Base-by-base conservation (phyloP, 2,888 invertebrate genomes). In the Eilema griseolum region DNA sequence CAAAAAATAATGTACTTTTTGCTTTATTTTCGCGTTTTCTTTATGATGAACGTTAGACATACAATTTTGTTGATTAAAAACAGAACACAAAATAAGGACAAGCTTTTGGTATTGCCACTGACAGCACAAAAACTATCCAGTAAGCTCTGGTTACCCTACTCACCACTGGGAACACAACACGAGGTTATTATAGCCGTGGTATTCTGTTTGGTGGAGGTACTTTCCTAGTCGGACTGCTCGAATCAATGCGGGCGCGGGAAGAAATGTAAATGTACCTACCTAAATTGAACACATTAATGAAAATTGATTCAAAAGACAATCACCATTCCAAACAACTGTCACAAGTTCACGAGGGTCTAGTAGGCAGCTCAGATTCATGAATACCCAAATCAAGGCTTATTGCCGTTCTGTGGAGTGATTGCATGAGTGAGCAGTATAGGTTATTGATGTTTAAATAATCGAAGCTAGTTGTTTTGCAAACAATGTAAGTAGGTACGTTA, bases 311-410 rank as follows among this genome's bases (percentile, higher is more conserved):
- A 85, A 86, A 88, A 88, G 85, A 88, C 87, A 86, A 89, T 87
- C 87, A 86, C 82, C 83, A 86, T 86, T 86, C 74, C 82, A 82
- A 87, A 85, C 86, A 88, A 85, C 77, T 83, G 83, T 82, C 83
- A 78, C 64, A 56, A 62, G 62, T 24, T 20, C 24, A 41, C 70
- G 71, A 63, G 67, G 76, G 67, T 78, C 75, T 78, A 70, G 82
- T 77, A 78, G 81, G 71, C 67, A 71, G 76, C 76, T 81, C 75
- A 70, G 81, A 85, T 85, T 91, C 90, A 92, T 91, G 88, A 91
- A 92, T 92, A 90, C 85, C 87, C 88, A 92, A 90, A 89, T 86
- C 80, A 78, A 70, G 77, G 80, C 87, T 89, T 89, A 88, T 89
- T 85, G 87, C 79, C 80, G 77, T 85, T 81, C 84, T 79, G 82